Evolutionary conservation across 2,113 vertebrate genomes (phyloP).

Genomic region (Taurulus bubalis): DNA sequence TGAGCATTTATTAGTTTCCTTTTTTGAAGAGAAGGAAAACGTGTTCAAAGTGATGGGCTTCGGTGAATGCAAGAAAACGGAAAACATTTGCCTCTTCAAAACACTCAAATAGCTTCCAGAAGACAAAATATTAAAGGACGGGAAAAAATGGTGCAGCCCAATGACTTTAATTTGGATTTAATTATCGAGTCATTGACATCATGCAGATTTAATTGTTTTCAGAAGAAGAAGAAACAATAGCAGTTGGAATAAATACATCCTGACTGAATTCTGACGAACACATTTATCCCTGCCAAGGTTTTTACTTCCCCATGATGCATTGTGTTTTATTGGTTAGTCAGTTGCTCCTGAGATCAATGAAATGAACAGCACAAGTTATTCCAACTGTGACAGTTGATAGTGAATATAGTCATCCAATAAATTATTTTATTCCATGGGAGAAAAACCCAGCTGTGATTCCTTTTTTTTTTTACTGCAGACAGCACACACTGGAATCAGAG

Average conservation of each 20-base stretch:
- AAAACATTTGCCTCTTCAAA: background rate
- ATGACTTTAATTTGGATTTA: background rate
- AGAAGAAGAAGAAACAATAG: background rate
- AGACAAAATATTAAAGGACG: background rate
- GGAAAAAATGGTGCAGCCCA: background rate
- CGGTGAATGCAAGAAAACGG: background rate
- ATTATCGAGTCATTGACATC: background rate
- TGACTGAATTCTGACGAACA: background rate
- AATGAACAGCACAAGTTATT: conserved; percentile 13
- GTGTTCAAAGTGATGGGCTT: background rate
- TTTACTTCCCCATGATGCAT: background rate
- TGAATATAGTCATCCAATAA: conserved; percentile 10
- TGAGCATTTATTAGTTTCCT: conserved; percentile 31
- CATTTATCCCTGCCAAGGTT: background rate
- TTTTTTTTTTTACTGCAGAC: background rate
- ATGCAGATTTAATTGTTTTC: background rate
- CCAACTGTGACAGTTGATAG: background rate
- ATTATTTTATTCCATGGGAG: conserved; percentile 5
- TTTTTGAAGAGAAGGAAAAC: conserved; percentile 8
- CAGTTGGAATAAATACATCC: background rate
- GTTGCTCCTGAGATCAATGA: conserved; percentile 33
- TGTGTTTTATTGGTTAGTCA: background rate
- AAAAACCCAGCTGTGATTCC: conserved; percentile 15
- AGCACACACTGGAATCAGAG: background rate
- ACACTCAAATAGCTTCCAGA: background rate